Evolutionary conservation across 64 coral and sea anemone species (phyloP).

Genomic region (Hydrozoanthus tunicans): DNA sequence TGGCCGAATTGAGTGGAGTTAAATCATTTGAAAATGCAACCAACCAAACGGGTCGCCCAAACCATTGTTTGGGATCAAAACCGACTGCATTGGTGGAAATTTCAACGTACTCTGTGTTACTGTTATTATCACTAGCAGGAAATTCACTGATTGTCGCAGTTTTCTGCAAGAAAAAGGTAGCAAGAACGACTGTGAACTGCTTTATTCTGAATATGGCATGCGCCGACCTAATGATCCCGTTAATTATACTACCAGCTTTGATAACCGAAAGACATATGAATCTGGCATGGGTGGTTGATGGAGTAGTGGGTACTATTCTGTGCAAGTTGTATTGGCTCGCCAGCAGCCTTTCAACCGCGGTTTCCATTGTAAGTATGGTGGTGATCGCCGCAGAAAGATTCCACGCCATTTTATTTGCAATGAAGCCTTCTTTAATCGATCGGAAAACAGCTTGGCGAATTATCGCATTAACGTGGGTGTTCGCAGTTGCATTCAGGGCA

Average conservation of each 20-base stretch:
- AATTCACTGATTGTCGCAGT: conserved; percentile 26
- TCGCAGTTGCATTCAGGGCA: conserved; percentile 1
- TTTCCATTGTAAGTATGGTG: conserved; percentile 21
- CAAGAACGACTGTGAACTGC: conserved; percentile 28
- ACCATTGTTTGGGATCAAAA: not conserved
- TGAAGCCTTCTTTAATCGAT: conserved; percentile 21
- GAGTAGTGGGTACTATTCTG: not conserved
- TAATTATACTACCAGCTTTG: conserved; percentile 30
- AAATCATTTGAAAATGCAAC: not conserved
- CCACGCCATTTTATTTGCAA: conserved; percentile 37
- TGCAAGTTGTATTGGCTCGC: conserved; percentile 32
- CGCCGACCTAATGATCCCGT: conserved; percentile 19
- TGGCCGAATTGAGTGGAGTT: not conserved
- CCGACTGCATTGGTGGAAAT: conserved; percentile 30
- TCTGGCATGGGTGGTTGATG: conserved; percentile 16
- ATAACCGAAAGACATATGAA: conserved; percentile 18
- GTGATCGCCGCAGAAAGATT: conserved; percentile 27
- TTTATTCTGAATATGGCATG: conserved; percentile 35
- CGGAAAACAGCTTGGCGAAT: not conserved
- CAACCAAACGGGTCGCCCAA: not conserved
- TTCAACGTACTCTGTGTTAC: conserved; percentile 25
- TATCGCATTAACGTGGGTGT: not conserved
- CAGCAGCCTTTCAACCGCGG: conserved; percentile 15
- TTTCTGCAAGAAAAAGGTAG: conserved; percentile 17
- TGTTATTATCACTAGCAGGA: conserved; percentile 10